These are phyloP conservation scores for Vanessa tameamea DNA, from an alignment of 1,140 invertebrate genomes.

Conservation along the genomic window DNA sequence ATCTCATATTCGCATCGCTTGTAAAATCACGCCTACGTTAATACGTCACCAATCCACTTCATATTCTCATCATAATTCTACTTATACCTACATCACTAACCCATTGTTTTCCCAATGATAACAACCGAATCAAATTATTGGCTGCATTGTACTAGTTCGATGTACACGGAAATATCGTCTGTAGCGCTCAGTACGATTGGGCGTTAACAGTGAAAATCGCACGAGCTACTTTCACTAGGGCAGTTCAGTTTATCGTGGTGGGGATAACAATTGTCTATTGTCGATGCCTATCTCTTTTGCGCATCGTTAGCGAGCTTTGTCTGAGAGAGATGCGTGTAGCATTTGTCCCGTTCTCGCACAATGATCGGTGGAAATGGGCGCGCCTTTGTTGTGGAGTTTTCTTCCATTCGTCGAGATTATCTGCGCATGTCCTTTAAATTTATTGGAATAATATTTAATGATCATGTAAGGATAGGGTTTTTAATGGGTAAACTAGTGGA, in stretches of 20 bases:
- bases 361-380: slow-evolving; percentile 73
- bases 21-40: slow-evolving; percentile 51
- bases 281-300: slow-evolving; percentile 75
- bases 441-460: slow-evolving; percentile 23
- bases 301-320: slow-evolving; percentile 61
- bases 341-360: slow-evolving; percentile 57
- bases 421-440: slow-evolving; percentile 60
- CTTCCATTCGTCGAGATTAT: slow-evolving; percentile 62
- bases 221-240: slow-evolving; percentile 54
- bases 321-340: slow-evolving; percentile 48
- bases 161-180: slow-evolving; percentile 41
- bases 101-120: slow-evolving; percentile 78
- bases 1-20: slow-evolving; percentile 32
- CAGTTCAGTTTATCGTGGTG: slow-evolving; percentile 52
- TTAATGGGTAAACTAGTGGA: slow-evolving; percentile 29
- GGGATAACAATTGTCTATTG: slow-evolving; percentile 80
- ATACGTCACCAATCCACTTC: slow-evolving; percentile 56
- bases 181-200: slow-evolving; percentile 35
- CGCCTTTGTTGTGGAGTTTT: slow-evolving; percentile 72
- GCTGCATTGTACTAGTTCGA: slow-evolving; percentile 43
- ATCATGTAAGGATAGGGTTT: slow-evolving; percentile 35
- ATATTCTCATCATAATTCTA: slow-evolving; percentile 48
- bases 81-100: slow-evolving; percentile 57
- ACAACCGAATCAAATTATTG: slow-evolving; percentile 75
- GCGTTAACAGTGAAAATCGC: slow-evolving; percentile 45